Conservation (phyloP, 1,140 invertebrate species). For the Oedothorax gibbosus region DNA sequence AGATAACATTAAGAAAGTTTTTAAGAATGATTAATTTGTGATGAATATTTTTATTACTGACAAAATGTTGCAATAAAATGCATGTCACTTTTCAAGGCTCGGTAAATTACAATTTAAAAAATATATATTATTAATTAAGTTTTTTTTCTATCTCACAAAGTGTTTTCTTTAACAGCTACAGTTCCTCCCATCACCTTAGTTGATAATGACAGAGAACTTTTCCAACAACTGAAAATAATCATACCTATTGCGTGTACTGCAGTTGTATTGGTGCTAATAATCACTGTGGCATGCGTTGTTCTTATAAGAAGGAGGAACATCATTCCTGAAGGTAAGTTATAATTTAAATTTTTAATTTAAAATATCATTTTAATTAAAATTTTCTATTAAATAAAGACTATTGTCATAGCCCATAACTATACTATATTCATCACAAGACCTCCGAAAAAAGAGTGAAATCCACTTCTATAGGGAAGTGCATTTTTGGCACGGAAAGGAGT, state of each 20-base stretch:
- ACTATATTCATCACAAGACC: background rate
- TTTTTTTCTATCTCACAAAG: background rate
- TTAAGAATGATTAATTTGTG: too few species aligned
- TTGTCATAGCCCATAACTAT: background rate
- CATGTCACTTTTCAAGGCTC: background rate
- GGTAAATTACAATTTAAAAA: background rate
- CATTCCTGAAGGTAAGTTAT: constrained; percentile 37
- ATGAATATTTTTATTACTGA: too few species aligned
- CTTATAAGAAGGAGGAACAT: constrained; percentile 35
- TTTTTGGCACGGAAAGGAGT: too few species aligned
- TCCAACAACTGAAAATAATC: constrained; percentile 57
- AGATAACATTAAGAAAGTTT: too few species aligned
- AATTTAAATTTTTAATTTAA: background rate
- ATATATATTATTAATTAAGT: background rate
- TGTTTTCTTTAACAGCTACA: constrained; percentile 27
- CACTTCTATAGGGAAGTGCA: too few species aligned
- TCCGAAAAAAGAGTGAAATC: too few species aligned
- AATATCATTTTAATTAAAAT: background rate
- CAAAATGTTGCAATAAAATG: too few species aligned
- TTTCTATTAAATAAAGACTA: background rate
- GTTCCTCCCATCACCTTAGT: constrained; percentile 43
- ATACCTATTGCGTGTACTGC: constrained; percentile 52
- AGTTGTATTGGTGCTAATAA: constrained; percentile 49
- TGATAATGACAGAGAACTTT: constrained; percentile 46
- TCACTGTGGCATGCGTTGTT: constrained; percentile 51